Evolutionary conservation across 2,113 vertebrate genomes (phyloP), one percentile per base, ranked within the genome.

Genomic region (Cyanistes caeruleus): DNA sequence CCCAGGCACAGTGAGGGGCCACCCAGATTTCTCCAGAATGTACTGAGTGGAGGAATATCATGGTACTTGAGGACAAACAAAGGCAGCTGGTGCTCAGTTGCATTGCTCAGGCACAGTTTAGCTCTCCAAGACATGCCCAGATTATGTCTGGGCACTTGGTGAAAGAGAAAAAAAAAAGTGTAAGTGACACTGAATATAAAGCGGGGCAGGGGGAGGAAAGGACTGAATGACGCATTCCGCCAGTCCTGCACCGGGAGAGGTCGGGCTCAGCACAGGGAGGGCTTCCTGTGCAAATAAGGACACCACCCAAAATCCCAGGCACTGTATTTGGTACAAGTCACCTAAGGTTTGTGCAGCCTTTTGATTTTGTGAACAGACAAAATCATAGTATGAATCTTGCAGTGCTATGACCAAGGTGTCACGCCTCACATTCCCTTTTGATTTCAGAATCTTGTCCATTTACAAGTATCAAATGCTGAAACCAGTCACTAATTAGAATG

Each of bases 201-300:
- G 5, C 0, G 0, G 11, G 30, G 35, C 63, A 49, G 33, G 13
- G 6, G 11, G 43, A 12, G 0, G 0, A 3, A 16, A 65, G 41
- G 37, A 43, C 6, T 21, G 46, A 43, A 7, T 9, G 58, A 68
- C 7, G 5, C 31, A 21, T 39, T 39, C 39, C 2, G 8, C 35
- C 35, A 30, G 48, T 39, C 35, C 55, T 31, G 75, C 37, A n/a
- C 11, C n/a, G 15, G 53, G 41, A n/a, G 43, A 12, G 31, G 44
- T 33, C 0, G 0, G 49, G 25, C 10, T 49, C 44, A 62, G n/a
- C 46, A 27, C 37, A 35, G 46, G 15, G 15, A 60, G 28, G 31
- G 51, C 39, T 68, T 74, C 44, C n/a, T n/a, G 5, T 7, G 7
- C 7, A 9, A 28, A 3, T 9, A 10, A 43, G 35, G n/a, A 70